Evolutionary conservation across 2,113 vertebrate genomes (phyloP).

Genomic region (Silurus glanis): DNA sequence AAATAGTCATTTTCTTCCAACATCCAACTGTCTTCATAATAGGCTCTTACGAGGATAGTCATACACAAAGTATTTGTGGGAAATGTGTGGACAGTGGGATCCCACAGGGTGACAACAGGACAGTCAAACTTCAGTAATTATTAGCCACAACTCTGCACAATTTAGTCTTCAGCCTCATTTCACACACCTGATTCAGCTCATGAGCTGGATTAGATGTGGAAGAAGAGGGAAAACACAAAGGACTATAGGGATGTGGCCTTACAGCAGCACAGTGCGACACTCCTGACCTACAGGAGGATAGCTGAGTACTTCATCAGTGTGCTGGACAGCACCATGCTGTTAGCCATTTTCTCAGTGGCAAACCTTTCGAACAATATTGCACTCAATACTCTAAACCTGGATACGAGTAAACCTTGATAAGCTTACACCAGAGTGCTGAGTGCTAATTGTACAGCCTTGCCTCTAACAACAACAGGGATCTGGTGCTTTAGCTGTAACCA

Average conservation of each 20-base stretch:
- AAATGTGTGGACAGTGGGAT: not conserved
- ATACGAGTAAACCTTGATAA: not conserved
- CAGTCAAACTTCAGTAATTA: not conserved
- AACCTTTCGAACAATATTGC: not conserved
- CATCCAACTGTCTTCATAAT: not conserved
- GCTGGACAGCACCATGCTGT: not conserved
- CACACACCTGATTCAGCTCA: not conserved
- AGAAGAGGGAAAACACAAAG: not conserved
- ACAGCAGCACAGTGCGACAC: not conserved
- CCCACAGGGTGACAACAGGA: not conserved
- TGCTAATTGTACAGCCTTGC: not conserved
- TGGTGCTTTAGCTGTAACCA: not conserved
- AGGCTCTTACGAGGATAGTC: not conserved
- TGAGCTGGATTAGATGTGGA: not conserved
- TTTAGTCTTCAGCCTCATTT: not conserved
- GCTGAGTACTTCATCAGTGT: not conserved
- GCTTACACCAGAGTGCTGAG: not conserved
- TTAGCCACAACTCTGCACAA: not conserved
- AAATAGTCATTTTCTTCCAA: not conserved
- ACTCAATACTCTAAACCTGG: not conserved
- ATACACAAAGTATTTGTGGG: not conserved
- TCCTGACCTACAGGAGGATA: conserved; percentile 1
- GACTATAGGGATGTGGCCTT: not conserved
- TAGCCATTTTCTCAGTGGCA: not conserved
- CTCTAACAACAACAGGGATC: not conserved